phyloP scores from a whole-genome alignment of 2,113 vertebrate genomes.

The Microtus ochrogaster region DNA sequence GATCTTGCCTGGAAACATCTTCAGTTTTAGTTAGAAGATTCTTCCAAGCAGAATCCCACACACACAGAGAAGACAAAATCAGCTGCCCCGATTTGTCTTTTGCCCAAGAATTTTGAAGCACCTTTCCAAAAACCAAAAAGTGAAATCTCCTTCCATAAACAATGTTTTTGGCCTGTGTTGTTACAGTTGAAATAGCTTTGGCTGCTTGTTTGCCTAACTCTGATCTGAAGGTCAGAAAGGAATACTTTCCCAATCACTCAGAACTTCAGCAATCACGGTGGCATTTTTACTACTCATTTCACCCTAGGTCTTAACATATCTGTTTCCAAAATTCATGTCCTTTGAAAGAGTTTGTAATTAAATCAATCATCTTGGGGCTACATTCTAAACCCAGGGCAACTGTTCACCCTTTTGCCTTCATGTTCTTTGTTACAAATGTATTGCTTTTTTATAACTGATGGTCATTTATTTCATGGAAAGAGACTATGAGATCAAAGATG shows the following conservation, averaged over 20 bases:
- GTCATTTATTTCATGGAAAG: neutral
- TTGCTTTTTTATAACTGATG: neutral
- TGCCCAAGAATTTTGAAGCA: conserved; percentile 65
- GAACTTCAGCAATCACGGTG: neutral
- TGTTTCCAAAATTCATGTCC: conserved; percentile 4
- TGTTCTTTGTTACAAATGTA: neutral
- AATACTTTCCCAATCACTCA: neutral
- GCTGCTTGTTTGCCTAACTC: neutral
- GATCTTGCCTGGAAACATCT: conserved; percentile 7
- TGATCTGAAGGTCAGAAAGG: neutral
- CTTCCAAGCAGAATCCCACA: conserved; percentile 52
- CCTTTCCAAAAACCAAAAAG: conserved; percentile 66
- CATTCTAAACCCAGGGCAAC: neutral
- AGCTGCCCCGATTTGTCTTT: conserved; percentile 37
- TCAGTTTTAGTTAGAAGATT: neutral
- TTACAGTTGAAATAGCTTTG: conserved; percentile 37
- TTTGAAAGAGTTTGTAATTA: conserved; percentile 36
- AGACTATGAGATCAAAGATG: neutral
- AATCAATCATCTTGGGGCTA: neutral
- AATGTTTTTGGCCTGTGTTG: neutral
- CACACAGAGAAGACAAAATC: conserved; percentile 50
- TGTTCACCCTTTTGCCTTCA: neutral
- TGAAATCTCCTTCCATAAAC: conserved; percentile 46
- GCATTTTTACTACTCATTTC: neutral
- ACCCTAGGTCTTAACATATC: neutral